Percentiles rank a stretch among this genome's conserved stretches.
These are phyloP conservation scores for Bradynema listronoti DNA, from an alignment of 1,140 invertebrate genomes.

Conservation along the genomic window DNA sequence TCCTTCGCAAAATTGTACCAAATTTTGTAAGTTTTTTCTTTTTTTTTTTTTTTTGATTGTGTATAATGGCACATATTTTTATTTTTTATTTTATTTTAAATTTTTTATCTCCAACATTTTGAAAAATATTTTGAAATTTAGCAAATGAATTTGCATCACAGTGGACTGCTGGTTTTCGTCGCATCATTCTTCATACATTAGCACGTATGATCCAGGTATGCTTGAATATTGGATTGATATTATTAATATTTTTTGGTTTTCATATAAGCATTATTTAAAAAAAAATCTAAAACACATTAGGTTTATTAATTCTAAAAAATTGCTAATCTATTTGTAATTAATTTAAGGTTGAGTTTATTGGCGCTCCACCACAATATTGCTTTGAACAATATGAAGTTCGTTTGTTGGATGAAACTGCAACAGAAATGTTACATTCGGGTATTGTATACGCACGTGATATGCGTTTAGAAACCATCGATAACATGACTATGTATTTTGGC, in stretches of 20 bases:
- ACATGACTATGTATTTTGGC: slow-evolving; percentile 40
- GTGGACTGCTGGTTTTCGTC: slow-evolving; percentile 55
- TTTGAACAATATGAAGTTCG: slow-evolving; percentile 57
- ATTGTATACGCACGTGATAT: slow-evolving; percentile 41
- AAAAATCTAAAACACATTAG: not conserved
- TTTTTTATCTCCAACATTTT: slow-evolving; percentile 1
- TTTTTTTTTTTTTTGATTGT: slow-evolving; percentile 2
- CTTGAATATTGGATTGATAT: not conserved
- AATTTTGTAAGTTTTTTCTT: slow-evolving; percentile 35
- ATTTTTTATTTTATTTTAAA: not conserved
- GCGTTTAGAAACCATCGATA: slow-evolving; percentile 37
- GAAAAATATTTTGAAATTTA: slow-evolving; percentile 12
- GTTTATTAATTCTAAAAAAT: not conserved
- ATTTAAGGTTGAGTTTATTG: slow-evolving; percentile 52
- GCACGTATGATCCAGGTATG: slow-evolving; percentile 15
- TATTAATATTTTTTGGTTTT: not conserved
- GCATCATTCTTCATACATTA: slow-evolving; percentile 41
- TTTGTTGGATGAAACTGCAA: slow-evolving; percentile 45
- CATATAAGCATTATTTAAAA: not conserved
- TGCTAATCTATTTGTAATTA: not conserved
- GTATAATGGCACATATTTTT: slow-evolving; percentile 7
- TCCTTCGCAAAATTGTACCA: slow-evolving; percentile 33
- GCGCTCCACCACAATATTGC: slow-evolving; percentile 54
- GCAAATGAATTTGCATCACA: slow-evolving; percentile 50
- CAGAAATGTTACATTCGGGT: slow-evolving; percentile 35